Conservation (phyloP, 1,140 invertebrate species). For the Magallana gigas region DNA sequence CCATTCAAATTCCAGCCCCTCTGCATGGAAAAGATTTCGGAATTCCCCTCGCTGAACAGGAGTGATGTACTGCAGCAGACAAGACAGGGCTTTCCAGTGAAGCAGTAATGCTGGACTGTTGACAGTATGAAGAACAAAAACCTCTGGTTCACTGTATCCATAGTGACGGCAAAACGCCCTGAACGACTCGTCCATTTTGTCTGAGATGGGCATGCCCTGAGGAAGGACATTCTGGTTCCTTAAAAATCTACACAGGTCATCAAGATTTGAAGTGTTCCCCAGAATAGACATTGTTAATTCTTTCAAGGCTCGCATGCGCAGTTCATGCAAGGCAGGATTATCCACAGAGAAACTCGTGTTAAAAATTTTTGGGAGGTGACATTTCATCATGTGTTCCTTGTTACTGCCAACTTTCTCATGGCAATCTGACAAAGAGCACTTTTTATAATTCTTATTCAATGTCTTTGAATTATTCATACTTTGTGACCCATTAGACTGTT, state of each 20-base stretch:
- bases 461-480: neutral
- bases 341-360: neutral
- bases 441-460: neutral
- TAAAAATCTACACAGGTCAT: constrained; percentile 18
- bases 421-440: constrained; percentile 2
- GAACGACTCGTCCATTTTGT: neutral
- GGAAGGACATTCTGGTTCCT: neutral
- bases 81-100: constrained; percentile 1
- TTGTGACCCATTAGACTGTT: neutral
- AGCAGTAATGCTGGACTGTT: neutral
- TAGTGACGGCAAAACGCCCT: neutral
- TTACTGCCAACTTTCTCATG: neutral
- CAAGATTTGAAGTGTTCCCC: neutral
- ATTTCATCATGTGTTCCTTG: constrained; percentile 20
- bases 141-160: neutral
- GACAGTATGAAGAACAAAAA: neutral
- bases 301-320: constrained; percentile 15
- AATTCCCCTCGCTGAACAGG: neutral
- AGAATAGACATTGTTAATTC: neutral
- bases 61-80: neutral
- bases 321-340: neutral
- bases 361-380: constrained; percentile 10
- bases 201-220: neutral
- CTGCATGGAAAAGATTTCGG: neutral
- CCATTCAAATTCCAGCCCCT: constrained; percentile 19